Percentiles rank a stretch among this genome's conserved stretches.
Conservation (phyloP, 2,113 vertebrate species). For the Penelope pileata region DNA sequence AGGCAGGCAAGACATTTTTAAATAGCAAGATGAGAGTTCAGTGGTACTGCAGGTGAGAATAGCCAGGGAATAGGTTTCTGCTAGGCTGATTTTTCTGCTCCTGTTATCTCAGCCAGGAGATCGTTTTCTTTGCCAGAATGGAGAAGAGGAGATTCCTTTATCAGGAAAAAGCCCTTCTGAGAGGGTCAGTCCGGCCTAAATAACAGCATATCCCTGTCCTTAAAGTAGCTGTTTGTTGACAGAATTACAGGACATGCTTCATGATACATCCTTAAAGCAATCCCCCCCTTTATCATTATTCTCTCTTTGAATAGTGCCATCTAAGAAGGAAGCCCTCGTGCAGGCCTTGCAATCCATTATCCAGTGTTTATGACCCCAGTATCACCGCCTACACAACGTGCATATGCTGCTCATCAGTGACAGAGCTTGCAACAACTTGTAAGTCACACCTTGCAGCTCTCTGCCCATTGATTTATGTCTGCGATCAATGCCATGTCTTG, state of each 20-base stretch:
- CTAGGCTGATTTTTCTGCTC: neutral
- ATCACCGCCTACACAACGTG: neutral
- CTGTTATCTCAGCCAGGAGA: neutral
- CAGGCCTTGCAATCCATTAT: neutral
- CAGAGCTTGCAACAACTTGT: neutral
- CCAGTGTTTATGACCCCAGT: neutral
- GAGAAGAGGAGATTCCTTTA: neutral
- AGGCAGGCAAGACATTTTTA: neutral
- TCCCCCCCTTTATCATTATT: neutral
- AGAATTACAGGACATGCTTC: neutral
- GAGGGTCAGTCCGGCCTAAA: neutral
- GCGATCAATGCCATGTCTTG: neutral
- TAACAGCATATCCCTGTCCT: neutral
- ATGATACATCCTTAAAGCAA: neutral
- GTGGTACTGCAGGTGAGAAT: fast-evolving
- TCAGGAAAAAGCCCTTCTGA: neutral
- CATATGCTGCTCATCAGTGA: neutral
- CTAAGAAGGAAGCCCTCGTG: neutral
- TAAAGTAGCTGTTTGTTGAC: neutral
- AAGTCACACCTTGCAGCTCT: neutral
- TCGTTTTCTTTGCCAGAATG: neutral
- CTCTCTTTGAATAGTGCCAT: neutral
- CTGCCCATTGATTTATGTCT: neutral
- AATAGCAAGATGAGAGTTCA: neutral
- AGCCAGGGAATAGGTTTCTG: neutral